Conservation (phyloP, 2,113 vertebrate species). For the Passer montanus region DNA sequence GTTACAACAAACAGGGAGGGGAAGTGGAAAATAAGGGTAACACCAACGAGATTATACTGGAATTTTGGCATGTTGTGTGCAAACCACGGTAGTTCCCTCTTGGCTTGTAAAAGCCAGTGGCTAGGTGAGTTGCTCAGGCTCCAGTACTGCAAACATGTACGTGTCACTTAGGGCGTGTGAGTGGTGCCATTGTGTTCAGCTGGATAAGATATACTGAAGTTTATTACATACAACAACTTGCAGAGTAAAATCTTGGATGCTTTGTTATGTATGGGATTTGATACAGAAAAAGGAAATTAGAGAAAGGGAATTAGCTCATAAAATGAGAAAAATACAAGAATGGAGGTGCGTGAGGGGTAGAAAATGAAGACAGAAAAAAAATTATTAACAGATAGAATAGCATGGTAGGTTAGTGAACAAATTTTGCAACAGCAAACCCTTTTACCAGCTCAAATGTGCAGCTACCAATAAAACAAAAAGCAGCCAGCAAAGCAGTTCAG, state of each 20-base stretch:
- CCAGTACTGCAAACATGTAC: background rate
- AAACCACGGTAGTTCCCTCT: background rate
- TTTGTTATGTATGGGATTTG: background rate
- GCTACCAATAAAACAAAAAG: background rate
- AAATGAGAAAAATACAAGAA: background rate
- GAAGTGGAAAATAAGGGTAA: constrained; percentile 25
- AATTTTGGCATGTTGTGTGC: background rate
- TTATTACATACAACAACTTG: background rate
- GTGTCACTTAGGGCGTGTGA: background rate
- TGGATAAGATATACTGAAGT: background rate
- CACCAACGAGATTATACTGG: constrained; percentile 6
- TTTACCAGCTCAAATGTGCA: background rate
- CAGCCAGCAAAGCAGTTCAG: background rate
- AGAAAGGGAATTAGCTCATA: background rate
- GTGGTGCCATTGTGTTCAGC: background rate
- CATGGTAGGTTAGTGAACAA: background rate
- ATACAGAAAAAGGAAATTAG: background rate
- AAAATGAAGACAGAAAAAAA: background rate
- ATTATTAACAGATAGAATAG: too few species aligned
- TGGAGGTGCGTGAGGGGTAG: background rate
- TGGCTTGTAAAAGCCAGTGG: background rate
- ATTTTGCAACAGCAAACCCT: background rate
- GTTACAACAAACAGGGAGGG: background rate
- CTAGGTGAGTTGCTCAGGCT: background rate
- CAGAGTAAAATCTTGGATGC: background rate